These are phyloP conservation scores for Zaprionus ornatus DNA, from an alignment of 1,140 invertebrate genomes.

Conservation along the genomic window DNA sequence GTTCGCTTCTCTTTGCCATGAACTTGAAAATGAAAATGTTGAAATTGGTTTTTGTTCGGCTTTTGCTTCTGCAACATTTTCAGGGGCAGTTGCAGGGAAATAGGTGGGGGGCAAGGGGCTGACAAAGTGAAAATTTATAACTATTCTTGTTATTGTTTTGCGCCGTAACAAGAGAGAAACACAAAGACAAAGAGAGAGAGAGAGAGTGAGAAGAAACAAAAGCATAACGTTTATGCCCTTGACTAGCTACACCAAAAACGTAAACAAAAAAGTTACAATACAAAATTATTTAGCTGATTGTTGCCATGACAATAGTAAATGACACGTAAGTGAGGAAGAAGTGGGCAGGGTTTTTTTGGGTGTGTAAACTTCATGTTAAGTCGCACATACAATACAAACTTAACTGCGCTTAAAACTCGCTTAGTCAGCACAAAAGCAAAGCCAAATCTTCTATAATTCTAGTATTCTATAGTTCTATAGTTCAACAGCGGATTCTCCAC, in stretches of 20 bases:
- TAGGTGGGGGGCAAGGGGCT: background rate
- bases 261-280: conserved; percentile 30
- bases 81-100: background rate
- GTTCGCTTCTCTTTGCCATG: conserved; percentile 61
- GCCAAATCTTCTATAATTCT: background rate
- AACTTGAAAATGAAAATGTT: conserved; percentile 71
- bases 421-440: background rate
- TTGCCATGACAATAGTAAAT: conserved; percentile 17
- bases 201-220: too few species aligned
- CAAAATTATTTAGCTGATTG: conserved; percentile 44
- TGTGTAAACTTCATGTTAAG: background rate
- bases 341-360: background rate
- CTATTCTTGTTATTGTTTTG: conserved; percentile 45
- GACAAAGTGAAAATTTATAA: conserved; percentile 78
- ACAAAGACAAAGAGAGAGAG: too few species aligned
- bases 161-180: background rate
- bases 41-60: conserved; percentile 51
- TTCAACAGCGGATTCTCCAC: background rate
- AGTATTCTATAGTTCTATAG: background rate
- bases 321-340: background rate
- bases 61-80: conserved; percentile 29
- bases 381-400: background rate
- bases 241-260: conserved; percentile 19
- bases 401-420: background rate
- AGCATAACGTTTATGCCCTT: conserved; percentile 35